phyloP scores from a whole-genome alignment of 2,113 vertebrate species.

The Telmatochromis sp. region DNA sequence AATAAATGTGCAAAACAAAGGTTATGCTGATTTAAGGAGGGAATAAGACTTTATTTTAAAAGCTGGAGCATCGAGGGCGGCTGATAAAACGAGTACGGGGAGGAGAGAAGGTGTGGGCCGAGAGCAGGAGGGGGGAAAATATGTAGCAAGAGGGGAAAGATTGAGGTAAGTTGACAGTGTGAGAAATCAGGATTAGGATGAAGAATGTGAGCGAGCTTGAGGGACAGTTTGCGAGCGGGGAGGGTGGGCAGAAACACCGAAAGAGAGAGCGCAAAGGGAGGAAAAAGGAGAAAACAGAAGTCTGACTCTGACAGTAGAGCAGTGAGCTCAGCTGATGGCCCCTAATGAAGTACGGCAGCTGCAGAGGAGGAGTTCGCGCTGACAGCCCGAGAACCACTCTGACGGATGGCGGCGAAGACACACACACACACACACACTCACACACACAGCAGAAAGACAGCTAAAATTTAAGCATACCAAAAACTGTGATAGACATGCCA shows the following conservation, averaged over 20 bases:
- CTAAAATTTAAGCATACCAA: conserved; percentile 9
- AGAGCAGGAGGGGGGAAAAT: neutral
- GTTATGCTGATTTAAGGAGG: neutral
- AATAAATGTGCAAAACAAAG: neutral
- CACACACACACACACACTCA: conserved; percentile 1
- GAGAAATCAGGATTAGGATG: conserved; percentile 27
- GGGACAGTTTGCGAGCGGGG: neutral
- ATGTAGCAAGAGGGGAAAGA: neutral
- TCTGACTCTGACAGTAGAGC: conserved; percentile 51
- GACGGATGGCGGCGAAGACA: conserved; percentile 19
- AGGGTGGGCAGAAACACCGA: neutral
- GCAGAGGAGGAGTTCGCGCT: conserved; percentile 53
- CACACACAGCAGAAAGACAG: neutral
- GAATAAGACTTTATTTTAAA: neutral
- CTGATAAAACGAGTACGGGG: neutral
- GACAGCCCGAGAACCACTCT: conserved; percentile 38
- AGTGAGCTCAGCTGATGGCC: conserved; percentile 53
- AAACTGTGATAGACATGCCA: conserved; percentile 8
- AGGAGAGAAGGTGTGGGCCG: neutral
- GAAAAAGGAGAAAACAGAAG: conserved; percentile 16
- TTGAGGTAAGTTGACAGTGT: conserved; percentile 31
- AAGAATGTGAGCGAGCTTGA: conserved; percentile 29
- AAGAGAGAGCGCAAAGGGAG: neutral
- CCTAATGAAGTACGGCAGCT: conserved; percentile 62
- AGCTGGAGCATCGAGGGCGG: neutral